phyloP scores from a whole-genome alignment of 2,797 vertebrate species.

The Halcyon leucocephala region DNA sequence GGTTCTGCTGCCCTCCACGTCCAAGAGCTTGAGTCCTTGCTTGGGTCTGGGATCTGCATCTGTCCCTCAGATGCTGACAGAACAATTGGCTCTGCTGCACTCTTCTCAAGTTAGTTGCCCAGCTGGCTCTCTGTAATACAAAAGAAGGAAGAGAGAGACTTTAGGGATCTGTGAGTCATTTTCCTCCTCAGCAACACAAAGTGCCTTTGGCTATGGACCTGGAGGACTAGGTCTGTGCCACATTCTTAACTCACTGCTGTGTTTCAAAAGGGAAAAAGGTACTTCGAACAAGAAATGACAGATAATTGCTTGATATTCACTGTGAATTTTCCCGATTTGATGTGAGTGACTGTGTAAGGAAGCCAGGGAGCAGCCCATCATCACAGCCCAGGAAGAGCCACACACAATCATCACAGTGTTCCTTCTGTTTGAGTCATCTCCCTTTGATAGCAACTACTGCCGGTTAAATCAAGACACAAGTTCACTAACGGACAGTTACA shows the following conservation, averaged over 20 bases:
- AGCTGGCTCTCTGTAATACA: neutral
- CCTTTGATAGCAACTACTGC: neutral
- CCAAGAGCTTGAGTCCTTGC: neutral
- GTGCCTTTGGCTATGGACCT: neutral
- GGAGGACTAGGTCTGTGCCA: neutral
- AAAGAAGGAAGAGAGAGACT: conserved; percentile 43
- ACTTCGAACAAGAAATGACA: neutral
- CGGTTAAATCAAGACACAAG: conserved; percentile 7
- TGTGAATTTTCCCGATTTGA: neutral
- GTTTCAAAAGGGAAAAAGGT: neutral
- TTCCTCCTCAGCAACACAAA: conserved; percentile 17
- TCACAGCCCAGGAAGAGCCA: neutral
- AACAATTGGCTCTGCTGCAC: neutral
- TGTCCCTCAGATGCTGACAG: neutral
- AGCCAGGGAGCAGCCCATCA: neutral
- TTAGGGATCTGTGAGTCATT: conserved; percentile 16
- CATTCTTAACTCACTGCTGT: neutral
- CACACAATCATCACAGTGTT: neutral
- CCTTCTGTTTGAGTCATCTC: conserved; percentile 17
- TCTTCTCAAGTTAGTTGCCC: neutral
- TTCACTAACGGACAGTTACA: neutral
- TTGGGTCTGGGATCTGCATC: neutral
- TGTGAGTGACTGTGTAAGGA: neutral
- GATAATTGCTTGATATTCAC: neutral
- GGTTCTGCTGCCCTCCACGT: accelerated